phyloP scores from a whole-genome alignment of 2,113 vertebrate genomes.

The Elachura formosa region DNA sequence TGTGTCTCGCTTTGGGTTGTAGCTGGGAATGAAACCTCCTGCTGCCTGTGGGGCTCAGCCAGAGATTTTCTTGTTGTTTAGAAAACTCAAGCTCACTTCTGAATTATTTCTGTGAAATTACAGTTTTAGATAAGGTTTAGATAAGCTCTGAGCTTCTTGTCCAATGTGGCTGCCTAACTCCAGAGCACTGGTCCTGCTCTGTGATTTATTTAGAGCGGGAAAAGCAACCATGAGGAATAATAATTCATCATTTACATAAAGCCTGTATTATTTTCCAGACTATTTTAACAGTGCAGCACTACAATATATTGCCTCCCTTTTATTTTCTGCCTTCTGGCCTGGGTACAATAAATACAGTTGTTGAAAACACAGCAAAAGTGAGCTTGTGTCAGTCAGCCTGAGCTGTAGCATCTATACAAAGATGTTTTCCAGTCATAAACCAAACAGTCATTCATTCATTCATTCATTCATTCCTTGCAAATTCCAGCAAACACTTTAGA shows the following conservation, averaged over 20 bases:
- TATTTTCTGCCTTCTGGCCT: background rate
- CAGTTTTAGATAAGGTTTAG: background rate
- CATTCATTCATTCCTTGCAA: conserved; percentile 18
- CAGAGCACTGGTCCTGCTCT: background rate
- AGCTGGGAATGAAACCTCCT: background rate
- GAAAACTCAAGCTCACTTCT: background rate
- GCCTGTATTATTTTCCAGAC: background rate
- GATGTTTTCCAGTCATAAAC: conserved; percentile 26
- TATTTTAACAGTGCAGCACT: background rate
- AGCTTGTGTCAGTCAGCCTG: background rate
- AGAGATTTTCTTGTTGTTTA: background rate
- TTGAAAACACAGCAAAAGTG: background rate
- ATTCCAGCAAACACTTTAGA: conserved; percentile 46
- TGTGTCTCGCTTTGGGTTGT: background rate
- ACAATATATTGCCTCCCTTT: background rate
- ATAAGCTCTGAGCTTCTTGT: background rate
- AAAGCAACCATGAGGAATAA: background rate
- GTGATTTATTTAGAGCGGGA: background rate
- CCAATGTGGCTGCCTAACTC: accelerated
- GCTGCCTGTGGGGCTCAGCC: background rate
- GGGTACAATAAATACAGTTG: background rate
- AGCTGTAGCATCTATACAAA: conserved; percentile 3
- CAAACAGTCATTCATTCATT: conserved; percentile 35
- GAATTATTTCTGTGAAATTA: background rate
- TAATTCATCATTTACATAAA: background rate